phyloP scores from a whole-genome alignment of 2,888 invertebrate genomes.

The Drosophila quinaria region DNA sequence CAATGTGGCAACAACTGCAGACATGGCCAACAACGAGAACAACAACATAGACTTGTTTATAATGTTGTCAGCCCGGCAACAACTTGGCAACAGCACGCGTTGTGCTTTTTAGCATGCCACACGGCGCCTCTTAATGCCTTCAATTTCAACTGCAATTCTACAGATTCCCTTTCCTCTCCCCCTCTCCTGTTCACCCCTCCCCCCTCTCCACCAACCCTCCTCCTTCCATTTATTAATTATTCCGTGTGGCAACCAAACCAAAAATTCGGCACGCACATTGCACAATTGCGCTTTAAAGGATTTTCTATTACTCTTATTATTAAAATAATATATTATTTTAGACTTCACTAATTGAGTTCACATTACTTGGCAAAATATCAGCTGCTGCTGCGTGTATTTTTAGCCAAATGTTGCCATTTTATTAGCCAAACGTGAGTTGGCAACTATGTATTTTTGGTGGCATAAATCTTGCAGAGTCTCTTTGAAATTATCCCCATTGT shows the following conservation, averaged over 20 bases:
- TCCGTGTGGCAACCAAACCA: slow-evolving; percentile 21
- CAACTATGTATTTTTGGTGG: slow-evolving; percentile 44
- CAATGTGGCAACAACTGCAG: slow-evolving; percentile 34
- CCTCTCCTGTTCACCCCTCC: not conserved
- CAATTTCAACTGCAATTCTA: slow-evolving; percentile 40
- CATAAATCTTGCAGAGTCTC: slow-evolving; percentile 18
- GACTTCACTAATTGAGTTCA: slow-evolving; percentile 72
- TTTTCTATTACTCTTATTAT: slow-evolving; percentile 39
- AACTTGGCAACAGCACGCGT: slow-evolving; percentile 25
- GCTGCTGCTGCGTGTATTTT: slow-evolving; percentile 53
- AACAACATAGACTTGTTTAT: slow-evolving; percentile 44
- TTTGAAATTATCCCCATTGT: not conserved
- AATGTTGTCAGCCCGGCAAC: slow-evolving; percentile 51
- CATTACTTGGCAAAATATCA: slow-evolving; percentile 76
- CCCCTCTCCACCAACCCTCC: no score
- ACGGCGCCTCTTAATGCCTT: slow-evolving; percentile 45
- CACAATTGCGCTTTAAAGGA: slow-evolving; percentile 42
- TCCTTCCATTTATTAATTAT: slow-evolving; percentile 37
- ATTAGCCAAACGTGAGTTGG: slow-evolving; percentile 79
- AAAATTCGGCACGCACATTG: slow-evolving; percentile 64
- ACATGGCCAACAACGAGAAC: slow-evolving; percentile 28
- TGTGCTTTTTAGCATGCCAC: slow-evolving; percentile 43
- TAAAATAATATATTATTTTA: slow-evolving; percentile 10
- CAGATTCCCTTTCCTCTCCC: not conserved
- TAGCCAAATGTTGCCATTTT: slow-evolving; percentile 69